Base-by-base conservation (phyloP, 2,113 vertebrate genomes). In the Pelecanus crispus region DNA sequence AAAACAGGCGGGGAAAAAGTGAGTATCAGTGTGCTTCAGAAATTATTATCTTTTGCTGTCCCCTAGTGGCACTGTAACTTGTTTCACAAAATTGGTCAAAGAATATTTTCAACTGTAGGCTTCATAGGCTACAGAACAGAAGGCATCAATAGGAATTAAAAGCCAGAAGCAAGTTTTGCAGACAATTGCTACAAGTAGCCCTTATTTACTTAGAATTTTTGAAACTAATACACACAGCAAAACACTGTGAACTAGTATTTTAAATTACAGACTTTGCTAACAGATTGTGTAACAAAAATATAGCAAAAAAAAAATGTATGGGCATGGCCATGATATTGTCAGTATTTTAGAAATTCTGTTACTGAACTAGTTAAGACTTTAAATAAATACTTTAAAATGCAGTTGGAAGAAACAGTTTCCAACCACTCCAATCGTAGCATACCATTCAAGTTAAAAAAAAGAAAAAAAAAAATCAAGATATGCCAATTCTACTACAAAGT, bases 11-110 rank as follows among this genome's bases (percentile, higher is more conserved):
- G 17, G 24, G 8, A 3, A 67, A 62, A 85, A 66, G 15, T 6
- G 3, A 71, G 29, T 22, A 65, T 29, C 7, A 7, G 14, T 14
- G 38, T 66, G 53, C 84, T 94, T 81, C 38, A 86, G 38, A 87
- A 90, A 87, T 74, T 42, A 93, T 53, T 94, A 92, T 95, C 94
- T 92, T 97, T 75, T 98, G 95, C 97, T 98, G 97, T 52, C 98
- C 98, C 95, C 98, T 98, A 97, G 97, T 94, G 98, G 97, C 90
- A 86, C 22, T 63, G 29, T n/a, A 95, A 56, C 36, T 66, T 66
- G 25, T 90, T 85, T 59, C 81, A 86, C 59, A 87, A 84, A 88
- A 71, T 22, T 52, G 24, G 89, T 67, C 24, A 85, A 50, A 89
- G 47, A 68, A 17, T 40, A 66, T 36, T 71, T 78, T 50, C 40